Evolutionary conservation across 2,113 vertebrate species (phyloP).

Genomic region (Hyaena hyaena): DNA sequence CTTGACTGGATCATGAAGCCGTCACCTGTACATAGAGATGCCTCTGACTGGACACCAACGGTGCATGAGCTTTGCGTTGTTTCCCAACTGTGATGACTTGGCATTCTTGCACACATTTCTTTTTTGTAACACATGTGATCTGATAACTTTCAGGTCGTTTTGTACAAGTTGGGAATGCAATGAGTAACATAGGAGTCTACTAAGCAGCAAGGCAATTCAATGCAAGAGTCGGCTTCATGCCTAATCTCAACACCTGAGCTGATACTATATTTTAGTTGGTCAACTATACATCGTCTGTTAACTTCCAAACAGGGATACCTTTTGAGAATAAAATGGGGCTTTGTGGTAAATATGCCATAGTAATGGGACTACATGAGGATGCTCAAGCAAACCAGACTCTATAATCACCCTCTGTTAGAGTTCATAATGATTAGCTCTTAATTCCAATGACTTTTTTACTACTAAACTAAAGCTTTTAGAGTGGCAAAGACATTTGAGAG

Average conservation of each 20-base stretch:
- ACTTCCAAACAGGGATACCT: neutral
- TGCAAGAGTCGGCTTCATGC: neutral
- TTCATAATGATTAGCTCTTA: neutral
- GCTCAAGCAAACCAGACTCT: neutral
- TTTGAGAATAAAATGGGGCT: neutral
- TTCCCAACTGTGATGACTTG: neutral
- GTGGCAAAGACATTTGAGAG: neutral
- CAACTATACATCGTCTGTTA: neutral
- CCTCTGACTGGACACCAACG: neutral
- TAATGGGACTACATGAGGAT: neutral
- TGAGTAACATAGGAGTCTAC: neutral
- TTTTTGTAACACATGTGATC: neutral
- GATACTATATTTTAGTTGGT: neutral
- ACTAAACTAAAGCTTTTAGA: neutral
- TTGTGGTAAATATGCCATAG: neutral
- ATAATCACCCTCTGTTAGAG: neutral
- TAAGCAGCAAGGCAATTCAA: neutral
- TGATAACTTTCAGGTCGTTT: neutral
- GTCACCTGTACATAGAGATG: neutral
- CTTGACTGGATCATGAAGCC: neutral
- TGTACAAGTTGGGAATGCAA: neutral
- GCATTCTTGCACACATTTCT: neutral
- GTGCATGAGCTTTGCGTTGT: neutral
- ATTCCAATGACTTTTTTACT: neutral
- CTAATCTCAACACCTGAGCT: neutral